Evolutionary conservation across 2,797 vertebrate genomes (phyloP).

Genomic region (Morus bassanus): DNA sequence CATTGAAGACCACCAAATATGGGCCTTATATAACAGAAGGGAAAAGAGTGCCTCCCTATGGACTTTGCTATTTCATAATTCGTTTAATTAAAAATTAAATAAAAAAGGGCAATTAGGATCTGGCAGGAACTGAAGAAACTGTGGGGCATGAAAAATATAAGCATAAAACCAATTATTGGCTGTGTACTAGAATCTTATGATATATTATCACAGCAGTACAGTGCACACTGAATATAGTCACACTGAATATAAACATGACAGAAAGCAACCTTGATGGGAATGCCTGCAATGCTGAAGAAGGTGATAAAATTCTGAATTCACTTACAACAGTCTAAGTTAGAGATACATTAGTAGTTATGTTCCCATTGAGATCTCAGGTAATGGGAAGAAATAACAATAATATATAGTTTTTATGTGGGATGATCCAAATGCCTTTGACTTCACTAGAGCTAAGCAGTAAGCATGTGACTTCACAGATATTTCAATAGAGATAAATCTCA

Average conservation of each 20-base stretch:
- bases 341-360: constrained; percentile 29
- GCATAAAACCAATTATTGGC: constrained; percentile 28
- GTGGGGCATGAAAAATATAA: neutral
- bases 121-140: neutral
- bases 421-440: constrained; percentile 38
- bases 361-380: constrained; percentile 29
- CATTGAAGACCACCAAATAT: neutral
- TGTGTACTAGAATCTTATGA: neutral
- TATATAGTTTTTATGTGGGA: neutral
- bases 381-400: constrained; percentile 52
- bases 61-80: neutral
- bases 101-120: neutral
- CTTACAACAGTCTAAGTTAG: neutral
- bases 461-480: neutral
- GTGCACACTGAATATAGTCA: neutral
- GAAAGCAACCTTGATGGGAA: constrained; percentile 18
- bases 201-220: constrained; percentile 26
- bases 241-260: neutral
- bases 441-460: neutral
- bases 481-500: neutral
- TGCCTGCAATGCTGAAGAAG: neutral
- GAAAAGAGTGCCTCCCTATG: neutral
- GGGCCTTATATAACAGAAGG: neutral
- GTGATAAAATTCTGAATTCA: constrained; percentile 48
- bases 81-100: constrained; percentile 20